These are phyloP conservation scores for Muricea muricata DNA, from an alignment of 92 coral and sea anemone genomes.

Conservation along the genomic window DNA sequence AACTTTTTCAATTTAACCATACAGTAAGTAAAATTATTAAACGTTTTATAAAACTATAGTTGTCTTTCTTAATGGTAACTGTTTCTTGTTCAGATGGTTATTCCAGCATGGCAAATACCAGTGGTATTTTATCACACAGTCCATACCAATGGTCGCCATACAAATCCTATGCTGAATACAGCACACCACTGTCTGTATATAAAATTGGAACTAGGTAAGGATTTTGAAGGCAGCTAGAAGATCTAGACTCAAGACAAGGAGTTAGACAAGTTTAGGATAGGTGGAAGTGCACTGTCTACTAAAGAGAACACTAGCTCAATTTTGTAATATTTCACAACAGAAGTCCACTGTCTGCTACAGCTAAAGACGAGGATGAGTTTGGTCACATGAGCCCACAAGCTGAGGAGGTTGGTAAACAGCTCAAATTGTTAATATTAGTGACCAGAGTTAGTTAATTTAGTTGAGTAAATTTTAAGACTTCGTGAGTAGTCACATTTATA, in stretches of 20 bases:
- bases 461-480: no score
- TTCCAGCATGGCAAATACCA: neutral
- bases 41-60: no score
- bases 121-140: conserved; percentile 29
- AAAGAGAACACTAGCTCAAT: no score
- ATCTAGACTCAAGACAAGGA: no score
- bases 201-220: conserved; percentile 93
- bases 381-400: conserved; percentile 85
- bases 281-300: no score
- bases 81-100: conserved; percentile 37
- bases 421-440: no score
- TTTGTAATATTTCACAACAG: conserved; percentile 50
- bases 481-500: no score
- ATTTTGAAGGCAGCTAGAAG: no score
- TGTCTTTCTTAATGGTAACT: neutral
- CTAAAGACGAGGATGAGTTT: conserved; percentile 89
- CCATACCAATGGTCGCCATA: conserved; percentile 82
- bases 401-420: conserved; percentile 77
- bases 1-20: no score
- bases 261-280: no score
- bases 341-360: conserved; percentile 84
- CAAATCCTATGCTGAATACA: conserved; percentile 67
- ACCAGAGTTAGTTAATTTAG: no score
- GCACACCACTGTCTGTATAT: conserved; percentile 91
- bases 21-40: no score